Base-by-base conservation (phyloP, 37 sponge, comb jelly and placozoan species). In the Haliclona indistincta region DNA sequence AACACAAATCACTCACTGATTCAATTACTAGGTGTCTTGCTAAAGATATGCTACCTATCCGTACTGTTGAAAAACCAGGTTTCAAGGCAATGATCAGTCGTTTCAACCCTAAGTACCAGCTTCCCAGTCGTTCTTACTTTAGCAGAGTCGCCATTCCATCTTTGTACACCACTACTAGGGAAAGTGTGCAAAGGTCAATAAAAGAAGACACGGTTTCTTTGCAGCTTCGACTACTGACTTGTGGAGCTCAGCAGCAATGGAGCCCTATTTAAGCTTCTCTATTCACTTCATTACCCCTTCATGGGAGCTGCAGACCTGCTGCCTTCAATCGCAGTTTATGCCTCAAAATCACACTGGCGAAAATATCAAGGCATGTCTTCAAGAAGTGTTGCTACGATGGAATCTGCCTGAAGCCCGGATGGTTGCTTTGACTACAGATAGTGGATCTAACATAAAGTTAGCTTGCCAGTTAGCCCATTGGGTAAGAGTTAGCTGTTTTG, bases 141-240 rank as follows among this genome's bases (percentile, higher is more conserved):
- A 68, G 70, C 70, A 35, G 70, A 28, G 41, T 39, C 10, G 70
- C 70, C 26, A 40, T 68, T 68, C 70, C 70, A 15, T 68, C 70
- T n/a, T 29, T 68, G 70, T 68, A 68, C 19, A 42, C 41, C 23
- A 49, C 40, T 44, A 49, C 43, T 2, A 35, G 43, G 23, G 43
- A 41, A 2, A 15, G 26, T 39, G 3, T 68, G 29, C 70, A 41
- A 11, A 28, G 26, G 47, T 22, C 28, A 28, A 68, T 35, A 17
- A 39, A 15, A 41, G 43, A 23, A 3, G 20, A n/a, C 70, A 41
- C 28, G 4, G 19, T 41, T n/a, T 4, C 10, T 65, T 65, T 8
- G 40, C 40, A 22, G 38, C 70, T 42, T 44, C 43, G 6, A 68
- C 70, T 15, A 68, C 70, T 39, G 70, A 68, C 23, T 41, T 68